Evolutionary conservation across 2,888 invertebrate genomes (phyloP).

Genomic region (Drosophila suboccidentalis): DNA sequence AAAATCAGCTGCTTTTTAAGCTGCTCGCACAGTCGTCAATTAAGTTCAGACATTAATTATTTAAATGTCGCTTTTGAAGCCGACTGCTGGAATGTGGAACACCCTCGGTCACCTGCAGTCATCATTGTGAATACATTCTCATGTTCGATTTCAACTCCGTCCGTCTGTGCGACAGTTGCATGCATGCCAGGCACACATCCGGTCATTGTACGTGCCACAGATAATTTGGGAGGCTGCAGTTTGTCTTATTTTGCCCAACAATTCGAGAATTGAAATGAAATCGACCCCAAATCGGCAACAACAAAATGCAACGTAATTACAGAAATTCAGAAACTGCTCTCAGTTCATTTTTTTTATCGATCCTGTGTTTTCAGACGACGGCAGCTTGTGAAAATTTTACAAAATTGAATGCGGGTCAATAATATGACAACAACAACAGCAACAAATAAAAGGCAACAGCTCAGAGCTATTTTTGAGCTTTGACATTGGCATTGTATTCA

Average conservation of each 20-base stretch:
- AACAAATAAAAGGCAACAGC: slow-evolving; percentile 19
- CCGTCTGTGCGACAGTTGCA: slow-evolving; percentile 35
- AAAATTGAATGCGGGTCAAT: slow-evolving; percentile 58
- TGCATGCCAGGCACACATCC: slow-evolving; percentile 58
- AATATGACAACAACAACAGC: slow-evolving; percentile 27
- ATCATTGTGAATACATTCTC: slow-evolving; percentile 5
- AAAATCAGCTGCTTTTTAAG: slow-evolving; percentile 51
- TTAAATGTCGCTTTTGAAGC: slow-evolving; percentile 47
- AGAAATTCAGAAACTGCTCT: slow-evolving; percentile 7
- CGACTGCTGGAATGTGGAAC: slow-evolving; percentile 8
- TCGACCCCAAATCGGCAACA: slow-evolving; percentile 16
- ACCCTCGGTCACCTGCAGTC: slow-evolving; percentile 28
- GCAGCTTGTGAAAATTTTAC: slow-evolving; percentile 37
- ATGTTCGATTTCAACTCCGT: slow-evolving; percentile 22
- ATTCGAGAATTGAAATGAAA: slow-evolving; percentile 8
- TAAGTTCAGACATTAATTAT: slow-evolving; percentile 49
- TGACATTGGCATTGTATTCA: slow-evolving; percentile 12
- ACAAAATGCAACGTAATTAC: slow-evolving; percentile 36
- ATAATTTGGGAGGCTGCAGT: slow-evolving; percentile 49
- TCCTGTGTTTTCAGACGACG: slow-evolving; percentile 10
- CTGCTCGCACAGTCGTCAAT: slow-evolving; percentile 20
- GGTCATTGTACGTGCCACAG: slow-evolving; percentile 60
- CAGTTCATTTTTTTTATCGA: not conserved
- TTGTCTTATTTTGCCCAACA: slow-evolving; percentile 27
- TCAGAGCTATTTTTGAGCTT: slow-evolving; percentile 23